Evolutionary conservation across 2,797 vertebrate species (phyloP).

Genomic region (Platalea minor): DNA sequence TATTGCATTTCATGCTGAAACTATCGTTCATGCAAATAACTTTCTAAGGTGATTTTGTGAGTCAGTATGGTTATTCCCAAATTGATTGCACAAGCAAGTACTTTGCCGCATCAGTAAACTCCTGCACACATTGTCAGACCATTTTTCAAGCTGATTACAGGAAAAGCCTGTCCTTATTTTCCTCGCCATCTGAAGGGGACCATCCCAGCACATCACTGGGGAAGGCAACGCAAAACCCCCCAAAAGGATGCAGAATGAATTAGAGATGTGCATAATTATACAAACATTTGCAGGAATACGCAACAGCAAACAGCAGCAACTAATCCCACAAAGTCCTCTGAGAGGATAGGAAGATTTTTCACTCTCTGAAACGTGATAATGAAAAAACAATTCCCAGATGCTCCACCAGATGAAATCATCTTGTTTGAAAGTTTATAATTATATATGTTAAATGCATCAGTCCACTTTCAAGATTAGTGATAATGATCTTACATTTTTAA

Average conservation of each 20-base stretch:
- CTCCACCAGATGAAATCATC: conserved; percentile 39
- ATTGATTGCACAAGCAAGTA: neutral
- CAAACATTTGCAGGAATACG: neutral
- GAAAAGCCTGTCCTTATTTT: neutral
- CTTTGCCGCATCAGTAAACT: neutral
- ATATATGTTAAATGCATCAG: conserved; percentile 10
- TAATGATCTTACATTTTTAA: conserved; percentile 38
- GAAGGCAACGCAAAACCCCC: neutral
- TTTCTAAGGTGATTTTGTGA: neutral
- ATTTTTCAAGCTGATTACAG: neutral
- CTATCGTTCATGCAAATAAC: neutral
- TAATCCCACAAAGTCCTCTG: conserved; percentile 30
- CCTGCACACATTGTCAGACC: neutral
- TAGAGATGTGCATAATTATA: neutral
- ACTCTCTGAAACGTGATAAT: conserved; percentile 18
- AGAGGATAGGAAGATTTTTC: neutral
- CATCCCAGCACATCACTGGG: neutral
- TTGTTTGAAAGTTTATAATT: conserved; percentile 51
- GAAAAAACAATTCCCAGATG: conserved; percentile 49
- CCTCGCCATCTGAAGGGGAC: neutral
- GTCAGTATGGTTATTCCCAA: neutral
- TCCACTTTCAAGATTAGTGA: conserved; percentile 38
- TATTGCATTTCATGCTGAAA: neutral
- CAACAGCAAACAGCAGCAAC: conserved; percentile 22
- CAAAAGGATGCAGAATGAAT: neutral